These are phyloP conservation scores for Belonocnema kinseyi DNA, from an alignment of 1,140 invertebrate genomes.

Conservation along the genomic window DNA sequence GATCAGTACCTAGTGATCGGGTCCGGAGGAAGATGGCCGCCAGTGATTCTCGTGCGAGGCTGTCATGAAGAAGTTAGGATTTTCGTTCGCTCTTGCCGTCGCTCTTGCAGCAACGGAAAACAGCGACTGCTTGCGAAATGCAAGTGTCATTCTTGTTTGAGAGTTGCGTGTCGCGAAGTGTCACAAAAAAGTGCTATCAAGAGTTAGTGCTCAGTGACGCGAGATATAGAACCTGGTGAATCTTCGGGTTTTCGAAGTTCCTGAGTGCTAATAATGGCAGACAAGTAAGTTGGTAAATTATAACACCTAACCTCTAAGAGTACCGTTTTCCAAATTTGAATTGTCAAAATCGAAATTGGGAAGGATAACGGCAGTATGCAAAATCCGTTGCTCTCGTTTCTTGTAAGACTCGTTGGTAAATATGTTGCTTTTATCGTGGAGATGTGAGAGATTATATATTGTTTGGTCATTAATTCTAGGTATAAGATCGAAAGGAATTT, in stretches of 20 bases:
- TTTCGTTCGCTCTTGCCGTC: constrained; percentile 46
- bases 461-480: background rate
- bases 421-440: no score
- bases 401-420: background rate
- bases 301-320: constrained; percentile 29
- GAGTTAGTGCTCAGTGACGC: constrained; percentile 17
- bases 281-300: constrained; percentile 50
- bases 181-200: background rate
- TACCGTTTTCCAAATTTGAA: constrained; percentile 24
- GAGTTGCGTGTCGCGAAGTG: background rate
- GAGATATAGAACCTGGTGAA: constrained; percentile 25
- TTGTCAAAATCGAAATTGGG: constrained; percentile 29
- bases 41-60: constrained; percentile 38
- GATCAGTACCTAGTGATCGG: constrained; percentile 9
- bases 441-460: no score
- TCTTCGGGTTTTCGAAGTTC: constrained; percentile 1
- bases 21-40: constrained; percentile 60
- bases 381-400: constrained; percentile 35
- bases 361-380: constrained; percentile 47
- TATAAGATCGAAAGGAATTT: background rate
- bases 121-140: constrained; percentile 48
- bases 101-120: constrained; percentile 59
- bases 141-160: constrained; percentile 55
- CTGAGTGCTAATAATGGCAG: constrained; percentile 54
- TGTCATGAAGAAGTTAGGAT: constrained; percentile 52